Evolutionary conservation across 2,888 invertebrate genomes (phyloP).

Genomic region (Neoitamus cyanurus): DNA sequence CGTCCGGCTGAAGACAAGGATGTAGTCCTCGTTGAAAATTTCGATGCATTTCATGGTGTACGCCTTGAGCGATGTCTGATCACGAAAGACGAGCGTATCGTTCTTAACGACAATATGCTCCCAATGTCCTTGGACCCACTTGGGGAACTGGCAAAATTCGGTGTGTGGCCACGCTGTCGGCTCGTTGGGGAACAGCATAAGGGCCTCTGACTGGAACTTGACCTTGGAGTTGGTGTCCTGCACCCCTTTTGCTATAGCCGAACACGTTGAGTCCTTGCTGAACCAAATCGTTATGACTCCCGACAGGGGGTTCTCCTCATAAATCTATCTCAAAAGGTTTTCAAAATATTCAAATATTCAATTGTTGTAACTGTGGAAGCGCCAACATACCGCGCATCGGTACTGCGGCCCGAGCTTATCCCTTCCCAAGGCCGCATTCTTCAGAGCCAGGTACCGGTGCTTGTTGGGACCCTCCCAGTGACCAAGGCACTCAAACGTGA

Average conservation of each 20-base stretch:
- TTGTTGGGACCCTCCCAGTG: slow-evolving; percentile 71
- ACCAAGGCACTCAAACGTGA: slow-evolving; percentile 73
- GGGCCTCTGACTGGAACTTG: slow-evolving; percentile 70
- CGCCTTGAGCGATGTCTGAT: slow-evolving; percentile 68
- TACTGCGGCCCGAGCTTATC: slow-evolving; percentile 68
- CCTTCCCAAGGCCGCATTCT: slow-evolving; percentile 63
- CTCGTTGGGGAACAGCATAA: slow-evolving; percentile 66
- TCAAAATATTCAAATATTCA: neutral
- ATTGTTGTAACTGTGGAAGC: neutral
- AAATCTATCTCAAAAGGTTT: slow-evolving; percentile 63
- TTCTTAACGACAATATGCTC: slow-evolving; percentile 69
- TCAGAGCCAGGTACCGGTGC: slow-evolving; percentile 70
- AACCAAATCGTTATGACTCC: slow-evolving; percentile 71
- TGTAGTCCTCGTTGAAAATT: slow-evolving; percentile 62
- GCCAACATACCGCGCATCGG: slow-evolving; percentile 70
- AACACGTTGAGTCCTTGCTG: slow-evolving; percentile 74
- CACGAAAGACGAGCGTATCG: slow-evolving; percentile 67
- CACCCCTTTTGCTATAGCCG: slow-evolving; percentile 31
- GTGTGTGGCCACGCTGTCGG: slow-evolving; percentile 64
- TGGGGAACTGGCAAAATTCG: slow-evolving; percentile 68
- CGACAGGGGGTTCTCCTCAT: slow-evolving; percentile 67
- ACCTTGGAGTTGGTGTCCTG: slow-evolving; percentile 57
- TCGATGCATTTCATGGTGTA: slow-evolving; percentile 68
- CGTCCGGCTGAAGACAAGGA: slow-evolving; percentile 68
- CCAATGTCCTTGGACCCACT: slow-evolving; percentile 74